A percentile compares a stretch with the other conserved stretches of the same genome.
Conservation (phyloP, 2,888 invertebrate species). For the Agonopterix alstromeriana region DNA sequence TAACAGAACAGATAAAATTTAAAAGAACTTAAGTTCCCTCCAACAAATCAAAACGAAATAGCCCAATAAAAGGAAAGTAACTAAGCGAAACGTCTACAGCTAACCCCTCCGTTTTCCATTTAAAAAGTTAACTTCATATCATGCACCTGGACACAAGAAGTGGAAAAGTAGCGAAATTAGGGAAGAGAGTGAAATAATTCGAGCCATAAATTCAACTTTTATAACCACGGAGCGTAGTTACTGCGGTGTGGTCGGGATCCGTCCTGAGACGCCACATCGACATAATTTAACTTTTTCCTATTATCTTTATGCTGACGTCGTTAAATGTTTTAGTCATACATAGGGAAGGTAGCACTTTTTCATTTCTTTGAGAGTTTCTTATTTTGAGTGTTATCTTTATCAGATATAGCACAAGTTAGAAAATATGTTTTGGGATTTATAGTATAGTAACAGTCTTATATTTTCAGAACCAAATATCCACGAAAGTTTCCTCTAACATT, state of each 20-base stretch:
- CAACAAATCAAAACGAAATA: conserved; percentile 50
- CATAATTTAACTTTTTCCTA: conserved; percentile 77
- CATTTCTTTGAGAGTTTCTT: conserved; percentile 13
- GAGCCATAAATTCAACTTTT: conserved; percentile 71
- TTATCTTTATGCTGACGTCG: conserved; percentile 72
- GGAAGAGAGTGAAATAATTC: conserved; percentile 67
- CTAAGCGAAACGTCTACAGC: conserved; percentile 35
- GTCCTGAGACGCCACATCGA: conserved; percentile 56
- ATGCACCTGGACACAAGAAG: conserved; percentile 61
- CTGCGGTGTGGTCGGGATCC: conserved; percentile 25
- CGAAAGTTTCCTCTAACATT: neutral
- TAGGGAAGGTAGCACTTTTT: conserved; percentile 45
- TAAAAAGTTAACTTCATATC: conserved; percentile 56
- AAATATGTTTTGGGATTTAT: too few species aligned
- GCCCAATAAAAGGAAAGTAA: conserved; percentile 47
- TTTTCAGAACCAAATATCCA: too few species aligned
- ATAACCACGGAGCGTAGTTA: conserved; percentile 48
- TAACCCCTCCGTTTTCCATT: conserved; percentile 41
- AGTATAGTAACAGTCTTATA: too few species aligned
- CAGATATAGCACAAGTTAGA: too few species aligned
- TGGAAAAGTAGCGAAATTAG: conserved; percentile 54
- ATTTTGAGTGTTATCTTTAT: too few species aligned
- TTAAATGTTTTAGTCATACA: conserved; percentile 61
- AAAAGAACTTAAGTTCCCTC: conserved; percentile 25
- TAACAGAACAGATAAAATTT: conserved; percentile 9